Evolutionary conservation across 2,113 vertebrate species (phyloP).

Genomic region (Channa maculata): DNA sequence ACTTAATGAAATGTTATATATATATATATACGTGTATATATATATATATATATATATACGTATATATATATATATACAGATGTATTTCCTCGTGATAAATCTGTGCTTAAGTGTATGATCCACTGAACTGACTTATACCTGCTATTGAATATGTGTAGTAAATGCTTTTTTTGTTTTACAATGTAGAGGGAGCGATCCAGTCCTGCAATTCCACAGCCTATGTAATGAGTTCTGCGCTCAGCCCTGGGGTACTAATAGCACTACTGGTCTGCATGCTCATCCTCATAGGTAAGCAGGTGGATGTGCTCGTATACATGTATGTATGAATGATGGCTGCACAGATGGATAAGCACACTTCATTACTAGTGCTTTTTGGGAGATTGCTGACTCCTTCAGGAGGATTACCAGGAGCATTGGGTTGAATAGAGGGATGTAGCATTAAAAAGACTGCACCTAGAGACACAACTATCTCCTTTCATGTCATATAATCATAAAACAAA

Average conservation of each 20-base stretch:
- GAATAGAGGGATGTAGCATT: constrained; percentile 6
- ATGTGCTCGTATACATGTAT: constrained; percentile 21
- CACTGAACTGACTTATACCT: constrained; percentile 1
- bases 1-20: too few relatives aligned
- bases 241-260: constrained; percentile 95
- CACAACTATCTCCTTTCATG: not conserved
- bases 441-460: constrained; percentile 14
- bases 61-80: too few relatives aligned
- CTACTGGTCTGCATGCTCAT: constrained; percentile 96
- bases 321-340: constrained; percentile 15
- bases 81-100: constrained; percentile 6
- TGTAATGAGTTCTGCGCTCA: constrained; percentile 89
- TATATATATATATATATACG: too few relatives aligned
- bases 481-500: constrained; percentile 29
- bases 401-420: constrained; percentile 5
- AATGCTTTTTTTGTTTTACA: not conserved
- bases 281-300: constrained; percentile 90
- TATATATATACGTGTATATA: too few relatives aligned
- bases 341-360: constrained; percentile 37
- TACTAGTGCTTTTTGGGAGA: constrained; percentile 34
- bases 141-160: not conserved
- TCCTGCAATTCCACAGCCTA: constrained; percentile 96
- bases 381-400: constrained; percentile 13
- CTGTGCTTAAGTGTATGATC: constrained; percentile 12
- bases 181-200: constrained; percentile 89